Conservation (phyloP, 2,888 invertebrate species). For the Philaethria dido region DNA sequence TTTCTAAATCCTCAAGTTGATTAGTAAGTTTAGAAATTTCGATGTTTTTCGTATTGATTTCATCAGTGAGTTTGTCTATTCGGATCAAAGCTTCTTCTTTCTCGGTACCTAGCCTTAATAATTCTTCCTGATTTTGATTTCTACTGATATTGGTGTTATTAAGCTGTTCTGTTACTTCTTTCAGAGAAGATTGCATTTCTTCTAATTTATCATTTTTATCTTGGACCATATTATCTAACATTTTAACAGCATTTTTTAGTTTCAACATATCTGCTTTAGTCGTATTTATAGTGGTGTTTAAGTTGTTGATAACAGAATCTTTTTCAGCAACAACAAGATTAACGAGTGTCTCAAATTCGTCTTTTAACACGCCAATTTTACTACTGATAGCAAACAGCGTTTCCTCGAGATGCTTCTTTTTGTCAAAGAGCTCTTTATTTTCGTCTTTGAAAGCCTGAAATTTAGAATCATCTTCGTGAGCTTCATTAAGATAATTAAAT, state of each 20-base stretch:
- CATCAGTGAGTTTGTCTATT: constrained; percentile 57
- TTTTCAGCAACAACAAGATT: constrained; percentile 74
- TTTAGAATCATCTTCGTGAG: constrained; percentile 47
- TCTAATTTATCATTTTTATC: constrained; percentile 64
- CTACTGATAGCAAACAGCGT: constrained; percentile 61
- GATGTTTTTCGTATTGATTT: constrained; percentile 57
- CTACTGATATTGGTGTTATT: constrained; percentile 49
- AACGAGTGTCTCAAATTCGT: constrained; percentile 66
- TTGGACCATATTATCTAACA: constrained; percentile 55
- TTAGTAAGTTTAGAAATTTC: constrained; percentile 56
- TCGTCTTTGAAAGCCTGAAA: constrained; percentile 56
- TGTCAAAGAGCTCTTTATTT: constrained; percentile 56
- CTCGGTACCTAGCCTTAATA: constrained; percentile 56
- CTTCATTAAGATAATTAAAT: constrained; percentile 50
- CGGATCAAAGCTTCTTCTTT: constrained; percentile 63
- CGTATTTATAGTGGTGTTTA: constrained; percentile 58
- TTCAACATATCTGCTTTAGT: constrained; percentile 53
- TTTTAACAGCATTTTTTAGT: constrained; percentile 54
- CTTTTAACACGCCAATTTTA: constrained; percentile 68
- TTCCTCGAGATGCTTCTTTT: constrained; percentile 58
- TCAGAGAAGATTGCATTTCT: constrained; percentile 54
- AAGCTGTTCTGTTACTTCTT: constrained; percentile 53
- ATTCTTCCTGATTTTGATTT: constrained; percentile 56
- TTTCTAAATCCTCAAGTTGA: constrained; percentile 55
- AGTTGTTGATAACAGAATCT: constrained; percentile 63